A percentile compares a stretch with the other conserved stretches of the same genome.
Evolutionary conservation across 2,113 vertebrate genomes (phyloP).

Genomic region (Fulmarus glacialis): DNA sequence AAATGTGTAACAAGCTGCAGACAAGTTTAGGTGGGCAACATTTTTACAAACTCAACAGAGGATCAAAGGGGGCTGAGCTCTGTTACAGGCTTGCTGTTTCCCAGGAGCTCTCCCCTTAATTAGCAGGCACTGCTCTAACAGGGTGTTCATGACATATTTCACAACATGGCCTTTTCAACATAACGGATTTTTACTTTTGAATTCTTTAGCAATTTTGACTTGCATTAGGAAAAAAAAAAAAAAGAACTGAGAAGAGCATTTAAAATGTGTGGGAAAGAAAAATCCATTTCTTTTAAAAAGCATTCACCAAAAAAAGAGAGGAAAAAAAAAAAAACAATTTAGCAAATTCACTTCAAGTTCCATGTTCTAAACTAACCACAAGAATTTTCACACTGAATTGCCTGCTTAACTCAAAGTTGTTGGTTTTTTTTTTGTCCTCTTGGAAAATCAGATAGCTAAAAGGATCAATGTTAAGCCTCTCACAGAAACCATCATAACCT

Average conservation of each 20-base stretch:
- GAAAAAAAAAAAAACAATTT: neutral
- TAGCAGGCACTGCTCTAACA: neutral
- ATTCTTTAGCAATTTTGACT: slow-evolving; percentile 30
- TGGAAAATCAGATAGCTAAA: slow-evolving; percentile 19
- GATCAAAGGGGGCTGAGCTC: slow-evolving; percentile 29
- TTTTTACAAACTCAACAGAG: slow-evolving; percentile 35
- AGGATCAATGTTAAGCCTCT: slow-evolving; percentile 37
- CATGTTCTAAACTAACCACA: neutral
- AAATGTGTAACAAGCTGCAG: slow-evolving; percentile 43
- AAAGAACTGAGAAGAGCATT: neutral
- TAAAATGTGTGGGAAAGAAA: slow-evolving; percentile 6
- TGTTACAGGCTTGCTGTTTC: slow-evolving; percentile 29
- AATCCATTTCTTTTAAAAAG: neutral
- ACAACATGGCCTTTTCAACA: slow-evolving; percentile 19
- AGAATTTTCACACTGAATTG: slow-evolving; percentile 1
- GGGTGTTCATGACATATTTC: neutral
- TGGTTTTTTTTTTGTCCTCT: neutral
- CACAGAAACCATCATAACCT: slow-evolving; percentile 28
- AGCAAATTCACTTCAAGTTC: neutral
- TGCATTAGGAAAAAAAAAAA: neutral
- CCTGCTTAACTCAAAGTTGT: neutral
- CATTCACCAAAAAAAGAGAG: neutral
- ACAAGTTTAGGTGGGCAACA: neutral
- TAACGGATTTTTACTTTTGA: neutral
- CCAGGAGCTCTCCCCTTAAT: slow-evolving; percentile 40